Conservation (phyloP, 2,888 invertebrate species). For the Eudemis profundana region DNA sequence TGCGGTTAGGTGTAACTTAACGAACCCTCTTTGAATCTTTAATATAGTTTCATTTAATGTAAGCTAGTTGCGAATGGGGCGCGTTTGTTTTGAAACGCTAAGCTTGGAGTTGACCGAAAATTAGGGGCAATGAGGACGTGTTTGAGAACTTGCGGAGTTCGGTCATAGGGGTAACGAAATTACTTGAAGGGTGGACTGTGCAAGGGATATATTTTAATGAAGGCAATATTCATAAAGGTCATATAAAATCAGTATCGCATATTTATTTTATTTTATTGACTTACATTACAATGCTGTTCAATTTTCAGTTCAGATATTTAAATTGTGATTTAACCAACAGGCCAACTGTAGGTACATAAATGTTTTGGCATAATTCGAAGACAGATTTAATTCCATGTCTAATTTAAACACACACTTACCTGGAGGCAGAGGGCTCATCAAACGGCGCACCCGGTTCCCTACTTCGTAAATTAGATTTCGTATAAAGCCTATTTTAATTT, state of each 20-base stretch:
- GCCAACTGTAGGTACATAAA: too few species aligned
- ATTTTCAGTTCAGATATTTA: too few species aligned
- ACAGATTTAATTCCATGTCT: constrained; percentile 15
- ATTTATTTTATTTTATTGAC: too few species aligned
- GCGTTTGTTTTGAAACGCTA: constrained; percentile 69
- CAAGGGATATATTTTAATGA: background rate
- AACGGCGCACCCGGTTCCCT: constrained; percentile 67
- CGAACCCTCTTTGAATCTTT: constrained; percentile 82
- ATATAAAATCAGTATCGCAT: too few species aligned
- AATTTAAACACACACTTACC: constrained; percentile 20
- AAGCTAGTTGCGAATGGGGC: constrained; percentile 67
- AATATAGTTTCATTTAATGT: constrained; percentile 82
- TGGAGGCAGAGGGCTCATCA: constrained; percentile 62
- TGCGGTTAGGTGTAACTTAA: constrained; percentile 83
- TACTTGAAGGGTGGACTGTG: background rate
- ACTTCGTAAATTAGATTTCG: constrained; percentile 83
- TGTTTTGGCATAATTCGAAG: constrained; percentile 5
- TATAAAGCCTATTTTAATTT: constrained; percentile 85
- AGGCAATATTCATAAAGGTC: background rate
- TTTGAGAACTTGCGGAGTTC: constrained; percentile 35
- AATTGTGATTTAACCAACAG: too few species aligned
- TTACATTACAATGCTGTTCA: too few species aligned
- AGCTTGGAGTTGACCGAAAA: constrained; percentile 54
- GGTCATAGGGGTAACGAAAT: constrained; percentile 19
- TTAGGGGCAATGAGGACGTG: constrained; percentile 51